These are phyloP conservation scores for Lepus oiostolus DNA, from an alignment of 2,797 vertebrate species.

Conservation along the genomic window DNA sequence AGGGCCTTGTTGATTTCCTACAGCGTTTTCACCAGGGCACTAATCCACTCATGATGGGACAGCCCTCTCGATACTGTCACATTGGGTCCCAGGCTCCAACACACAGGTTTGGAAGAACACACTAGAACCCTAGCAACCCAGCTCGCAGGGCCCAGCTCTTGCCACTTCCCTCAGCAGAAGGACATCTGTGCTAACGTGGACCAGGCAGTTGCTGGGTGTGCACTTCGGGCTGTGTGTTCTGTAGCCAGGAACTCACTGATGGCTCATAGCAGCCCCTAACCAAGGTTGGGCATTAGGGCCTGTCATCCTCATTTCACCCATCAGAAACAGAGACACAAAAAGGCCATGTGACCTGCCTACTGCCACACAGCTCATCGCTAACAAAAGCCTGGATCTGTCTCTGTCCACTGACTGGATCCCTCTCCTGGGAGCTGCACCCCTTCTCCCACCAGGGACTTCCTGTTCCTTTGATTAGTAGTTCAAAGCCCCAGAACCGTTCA, in stretches of 20 bases:
- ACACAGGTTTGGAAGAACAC: neutral
- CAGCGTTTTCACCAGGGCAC: neutral
- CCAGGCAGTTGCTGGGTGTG: neutral
- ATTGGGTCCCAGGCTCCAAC: neutral
- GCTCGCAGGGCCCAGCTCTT: neutral
- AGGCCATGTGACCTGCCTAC: neutral
- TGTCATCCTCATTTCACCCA: neutral
- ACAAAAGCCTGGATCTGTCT: neutral
- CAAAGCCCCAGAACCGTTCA: neutral
- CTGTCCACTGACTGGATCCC: neutral
- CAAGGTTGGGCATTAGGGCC: neutral
- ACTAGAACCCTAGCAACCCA: neutral
- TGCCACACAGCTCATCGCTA: neutral
- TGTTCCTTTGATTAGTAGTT: neutral
- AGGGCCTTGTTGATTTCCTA: neutral
- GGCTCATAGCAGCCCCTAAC: neutral
- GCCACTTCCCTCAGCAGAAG: neutral
- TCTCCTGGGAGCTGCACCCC: too few species aligned
- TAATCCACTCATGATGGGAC: neutral
- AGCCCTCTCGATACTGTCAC: neutral
- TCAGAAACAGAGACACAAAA: neutral
- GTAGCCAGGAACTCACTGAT: neutral
- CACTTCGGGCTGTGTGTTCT: neutral
- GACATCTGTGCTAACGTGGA: neutral
- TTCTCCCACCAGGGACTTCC: neutral